Evolutionary conservation across 2,888 invertebrate species (phyloP).

Genomic region (Dromius quadrimaculatus): DNA sequence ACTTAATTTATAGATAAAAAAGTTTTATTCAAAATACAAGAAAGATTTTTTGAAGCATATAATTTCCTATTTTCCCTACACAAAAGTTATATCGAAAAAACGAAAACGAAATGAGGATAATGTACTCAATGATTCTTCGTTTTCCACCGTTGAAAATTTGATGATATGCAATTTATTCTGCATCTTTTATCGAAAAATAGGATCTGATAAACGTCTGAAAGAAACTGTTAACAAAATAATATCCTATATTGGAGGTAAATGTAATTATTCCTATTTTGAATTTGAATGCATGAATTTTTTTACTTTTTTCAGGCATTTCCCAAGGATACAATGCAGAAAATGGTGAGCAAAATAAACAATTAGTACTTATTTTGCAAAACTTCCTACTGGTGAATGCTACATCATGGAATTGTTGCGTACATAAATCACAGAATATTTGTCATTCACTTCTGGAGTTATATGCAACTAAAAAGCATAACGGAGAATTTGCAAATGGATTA

Average conservation of each 20-base stretch:
- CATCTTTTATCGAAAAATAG: conserved; percentile 66
- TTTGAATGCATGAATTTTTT: not conserved
- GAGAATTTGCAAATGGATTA: conserved; percentile 61
- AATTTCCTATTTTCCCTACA: conserved; percentile 71
- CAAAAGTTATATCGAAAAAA: conserved; percentile 64
- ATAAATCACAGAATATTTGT: conserved; percentile 36
- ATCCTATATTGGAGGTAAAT: conserved; percentile 35
- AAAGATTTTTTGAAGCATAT: conserved; percentile 71
- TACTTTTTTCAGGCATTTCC: conserved; percentile 42
- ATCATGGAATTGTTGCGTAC: conserved; percentile 25
- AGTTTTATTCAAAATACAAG: conserved; percentile 65
- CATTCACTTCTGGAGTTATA: conserved; percentile 39
- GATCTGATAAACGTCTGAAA: conserved; percentile 64
- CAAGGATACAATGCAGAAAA: conserved; percentile 37
- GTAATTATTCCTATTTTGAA: not conserved
- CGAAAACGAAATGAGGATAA: conserved; percentile 65
- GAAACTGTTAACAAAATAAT: conserved; percentile 22
- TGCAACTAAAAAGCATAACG: not conserved
- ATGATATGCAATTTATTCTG: conserved; percentile 69
- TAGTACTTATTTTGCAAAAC: conserved; percentile 20
- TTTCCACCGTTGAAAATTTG: conserved; percentile 71
- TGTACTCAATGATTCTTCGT: conserved; percentile 63
- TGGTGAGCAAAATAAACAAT: conserved; percentile 40
- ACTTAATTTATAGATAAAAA: not conserved
- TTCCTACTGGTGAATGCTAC: conserved; percentile 22